These are phyloP conservation scores for Bombycilla garrulus DNA, from an alignment of 2,113 vertebrate species.

Conservation along the genomic window DNA sequence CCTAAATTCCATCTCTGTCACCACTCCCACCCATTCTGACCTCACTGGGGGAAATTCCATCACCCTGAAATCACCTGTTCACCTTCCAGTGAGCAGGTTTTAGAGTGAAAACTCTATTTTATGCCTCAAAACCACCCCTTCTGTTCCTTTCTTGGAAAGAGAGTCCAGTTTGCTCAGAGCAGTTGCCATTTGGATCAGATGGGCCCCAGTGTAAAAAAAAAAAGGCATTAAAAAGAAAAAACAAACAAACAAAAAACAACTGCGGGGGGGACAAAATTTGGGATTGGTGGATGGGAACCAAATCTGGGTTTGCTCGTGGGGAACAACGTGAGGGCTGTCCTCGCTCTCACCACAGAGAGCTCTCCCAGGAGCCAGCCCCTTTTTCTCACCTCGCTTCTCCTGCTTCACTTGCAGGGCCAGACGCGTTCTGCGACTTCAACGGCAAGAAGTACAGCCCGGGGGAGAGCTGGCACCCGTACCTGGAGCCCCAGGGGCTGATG, in stretches of 20 bases:
- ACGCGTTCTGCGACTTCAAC: conserved; percentile 86
- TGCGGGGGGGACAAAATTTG: too few relatives aligned
- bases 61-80: background rate
- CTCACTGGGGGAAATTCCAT: background rate
- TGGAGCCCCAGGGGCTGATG: conserved; percentile 90
- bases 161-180: background rate
- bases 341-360: accelerated
- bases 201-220: background rate
- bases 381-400: background rate
- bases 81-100: background rate
- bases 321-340: background rate
- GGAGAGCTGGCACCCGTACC: conserved; percentile 94
- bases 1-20: background rate
- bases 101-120: background rate
- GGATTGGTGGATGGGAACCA: background rate
- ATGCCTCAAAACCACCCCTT: background rate
- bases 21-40: background rate
- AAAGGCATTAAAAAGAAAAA: background rate
- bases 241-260: too few relatives aligned
- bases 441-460: conserved; percentile 87
- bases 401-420: conserved; percentile 72
- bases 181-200: background rate
- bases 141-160: background rate
- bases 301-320: background rate
- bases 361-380: background rate